These are phyloP conservation scores for Anastatus disparis DNA, from an alignment of 1,140 invertebrate species.

Conservation along the genomic window DNA sequence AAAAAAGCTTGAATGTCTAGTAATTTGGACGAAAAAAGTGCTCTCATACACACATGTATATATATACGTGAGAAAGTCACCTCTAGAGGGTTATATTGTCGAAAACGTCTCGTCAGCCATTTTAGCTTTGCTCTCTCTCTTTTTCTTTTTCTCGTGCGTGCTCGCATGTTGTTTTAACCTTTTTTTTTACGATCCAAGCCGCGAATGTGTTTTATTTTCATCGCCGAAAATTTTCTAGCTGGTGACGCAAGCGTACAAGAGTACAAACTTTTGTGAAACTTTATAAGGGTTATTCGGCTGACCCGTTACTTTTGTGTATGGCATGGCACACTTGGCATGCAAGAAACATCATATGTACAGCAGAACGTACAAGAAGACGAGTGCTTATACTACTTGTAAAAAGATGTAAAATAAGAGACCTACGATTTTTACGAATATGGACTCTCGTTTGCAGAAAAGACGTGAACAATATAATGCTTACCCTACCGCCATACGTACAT, in stretches of 20 bases:
- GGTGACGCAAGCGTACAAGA: slow-evolving; percentile 51
- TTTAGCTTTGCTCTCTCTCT: slow-evolving; percentile 30
- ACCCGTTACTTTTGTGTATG: slow-evolving; percentile 7
- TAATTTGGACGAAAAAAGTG: slow-evolving; percentile 11
- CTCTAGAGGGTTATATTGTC: slow-evolving; percentile 38
- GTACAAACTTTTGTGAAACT: no score
- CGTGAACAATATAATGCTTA: no score
- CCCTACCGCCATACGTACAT: background rate
- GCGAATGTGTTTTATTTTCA: slow-evolving; percentile 56
- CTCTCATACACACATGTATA: no score
- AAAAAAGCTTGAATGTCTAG: slow-evolving; percentile 23
- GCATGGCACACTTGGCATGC: no score
- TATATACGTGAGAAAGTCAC: slow-evolving; percentile 11
- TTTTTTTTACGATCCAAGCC: slow-evolving; percentile 54
- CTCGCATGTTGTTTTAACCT: slow-evolving; percentile 35
- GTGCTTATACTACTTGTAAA: slow-evolving; percentile 13
- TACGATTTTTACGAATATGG: slow-evolving; percentile 7
- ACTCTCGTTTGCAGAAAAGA: background rate
- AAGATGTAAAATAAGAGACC: background rate
- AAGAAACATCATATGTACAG: no score
- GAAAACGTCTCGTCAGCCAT: slow-evolving; percentile 51
- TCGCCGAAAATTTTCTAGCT: slow-evolving; percentile 48
- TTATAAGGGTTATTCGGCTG: slow-evolving; percentile 47
- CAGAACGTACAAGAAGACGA: background rate
- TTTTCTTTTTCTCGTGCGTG: no score